These are phyloP conservation scores for Desmophyllum pertusum DNA, from an alignment of 92 coral and sea anemone genomes.

Conservation along the genomic window DNA sequence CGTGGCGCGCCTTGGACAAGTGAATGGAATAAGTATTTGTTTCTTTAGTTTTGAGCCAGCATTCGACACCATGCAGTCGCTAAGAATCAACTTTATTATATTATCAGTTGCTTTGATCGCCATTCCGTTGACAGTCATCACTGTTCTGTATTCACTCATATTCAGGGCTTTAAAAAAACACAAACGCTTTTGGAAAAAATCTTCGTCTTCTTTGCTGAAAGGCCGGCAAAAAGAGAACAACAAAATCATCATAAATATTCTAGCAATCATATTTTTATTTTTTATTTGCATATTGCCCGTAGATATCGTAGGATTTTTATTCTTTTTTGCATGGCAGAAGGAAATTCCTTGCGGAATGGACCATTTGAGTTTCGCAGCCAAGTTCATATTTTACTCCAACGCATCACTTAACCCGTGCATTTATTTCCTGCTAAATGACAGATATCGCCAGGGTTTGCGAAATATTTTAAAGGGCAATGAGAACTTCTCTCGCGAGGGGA, in stretches of 20 bases:
- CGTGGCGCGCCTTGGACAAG: not conserved
- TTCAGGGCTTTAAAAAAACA: not conserved
- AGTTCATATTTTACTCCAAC: slow-evolving; percentile 29
- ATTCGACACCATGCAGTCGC: not conserved
- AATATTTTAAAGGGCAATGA: slow-evolving; percentile 10
- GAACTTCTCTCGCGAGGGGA: not conserved
- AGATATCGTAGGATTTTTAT: slow-evolving; percentile 6
- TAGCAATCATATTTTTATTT: slow-evolving; percentile 15
- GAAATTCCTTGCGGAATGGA: slow-evolving; percentile 34
- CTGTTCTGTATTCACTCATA: not conserved
- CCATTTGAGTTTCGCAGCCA: slow-evolving; percentile 22
- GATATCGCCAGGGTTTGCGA: slow-evolving; percentile 27
- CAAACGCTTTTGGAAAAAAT: not conserved
- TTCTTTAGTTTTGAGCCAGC: slow-evolving; percentile 39
- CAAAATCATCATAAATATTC: slow-evolving; percentile 8
- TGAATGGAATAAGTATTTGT: slow-evolving; percentile 16
- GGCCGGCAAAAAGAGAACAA: slow-evolving; percentile 15
- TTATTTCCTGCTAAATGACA: slow-evolving; percentile 34
- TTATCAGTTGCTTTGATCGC: slow-evolving; percentile 17
- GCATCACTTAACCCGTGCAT: slow-evolving; percentile 34
- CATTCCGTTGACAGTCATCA: slow-evolving; percentile 28
- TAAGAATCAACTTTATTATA: not conserved
- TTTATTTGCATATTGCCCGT: slow-evolving; percentile 23
- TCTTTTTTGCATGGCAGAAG: not conserved
- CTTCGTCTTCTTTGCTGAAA: not conserved